phyloP scores from a whole-genome alignment of 2,797 vertebrate species.

The Ctenochaetus hawaiiensis region DNA sequence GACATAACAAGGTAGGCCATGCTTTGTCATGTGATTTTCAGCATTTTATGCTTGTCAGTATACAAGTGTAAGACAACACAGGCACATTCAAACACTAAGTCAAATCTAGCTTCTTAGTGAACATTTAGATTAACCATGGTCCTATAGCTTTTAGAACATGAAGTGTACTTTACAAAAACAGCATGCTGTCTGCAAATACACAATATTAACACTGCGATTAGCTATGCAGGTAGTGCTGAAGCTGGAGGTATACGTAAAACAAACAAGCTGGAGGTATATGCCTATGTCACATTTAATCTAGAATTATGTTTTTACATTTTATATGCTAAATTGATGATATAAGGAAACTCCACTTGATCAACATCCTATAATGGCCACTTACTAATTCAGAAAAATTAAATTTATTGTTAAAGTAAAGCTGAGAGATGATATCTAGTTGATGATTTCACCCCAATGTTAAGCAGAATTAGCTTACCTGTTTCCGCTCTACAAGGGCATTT shows the following conservation, averaged over 20 bases:
- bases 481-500: constrained; percentile 98
- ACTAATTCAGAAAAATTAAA: not conserved
- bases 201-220: not conserved
- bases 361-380: not conserved
- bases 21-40: not conserved
- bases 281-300: not conserved
- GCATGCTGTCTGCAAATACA: not conserved
- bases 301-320: not conserved
- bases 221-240: not conserved
- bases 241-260: not conserved
- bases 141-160: not conserved
- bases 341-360: not conserved
- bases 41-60: not conserved
- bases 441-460: not conserved
- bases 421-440: not conserved
- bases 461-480: constrained; percentile 90
- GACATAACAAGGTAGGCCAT: not conserved
- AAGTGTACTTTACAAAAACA: not conserved
- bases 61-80: not conserved
- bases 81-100: not conserved
- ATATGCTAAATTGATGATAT: not conserved
- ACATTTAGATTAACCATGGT: not conserved
- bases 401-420: not conserved
- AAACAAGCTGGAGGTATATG: too few species aligned
- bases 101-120: not conserved